These are phyloP conservation scores for Fregata magnificens DNA, from an alignment of 2,113 vertebrate genomes.

Conservation along the genomic window DNA sequence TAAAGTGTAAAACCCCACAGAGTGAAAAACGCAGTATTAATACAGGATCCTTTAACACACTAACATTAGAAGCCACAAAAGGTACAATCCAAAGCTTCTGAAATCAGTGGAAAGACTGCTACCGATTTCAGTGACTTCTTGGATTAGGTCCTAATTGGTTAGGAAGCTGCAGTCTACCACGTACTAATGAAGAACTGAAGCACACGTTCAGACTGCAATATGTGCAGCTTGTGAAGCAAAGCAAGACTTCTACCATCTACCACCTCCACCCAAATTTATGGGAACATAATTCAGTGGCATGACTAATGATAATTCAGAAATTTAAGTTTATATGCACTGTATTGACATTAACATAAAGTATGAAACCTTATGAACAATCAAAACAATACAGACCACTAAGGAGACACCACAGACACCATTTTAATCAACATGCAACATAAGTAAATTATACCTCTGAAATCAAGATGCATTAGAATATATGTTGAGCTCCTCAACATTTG, in stretches of 20 bases:
- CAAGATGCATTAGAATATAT: not conserved
- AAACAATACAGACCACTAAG: not conserved
- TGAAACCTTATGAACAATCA: not conserved
- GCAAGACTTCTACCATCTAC: not conserved
- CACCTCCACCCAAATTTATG: not conserved
- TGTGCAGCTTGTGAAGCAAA: not conserved
- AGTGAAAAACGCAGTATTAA: not conserved
- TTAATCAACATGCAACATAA: not conserved
- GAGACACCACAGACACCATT: not conserved
- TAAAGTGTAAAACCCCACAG: not conserved
- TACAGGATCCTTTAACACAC: not conserved
- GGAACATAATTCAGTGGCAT: not conserved
- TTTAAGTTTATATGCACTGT: not conserved
- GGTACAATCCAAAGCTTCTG: not conserved
- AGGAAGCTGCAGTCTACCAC: not conserved
- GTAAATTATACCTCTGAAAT: not conserved
- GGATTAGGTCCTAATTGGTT: not conserved
- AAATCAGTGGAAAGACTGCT: not conserved
- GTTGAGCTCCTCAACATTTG: not conserved
- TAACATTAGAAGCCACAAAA: not conserved
- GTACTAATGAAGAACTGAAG: not conserved
- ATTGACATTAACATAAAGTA: not conserved
- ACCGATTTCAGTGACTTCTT: not conserved
- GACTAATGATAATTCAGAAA: not conserved
- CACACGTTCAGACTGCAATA: accelerated